Percentiles rank a stretch among this genome's conserved stretches.
These are phyloP conservation scores for Oxyteleia sp. DNA, from an alignment of 2,888 invertebrate genomes.

Conservation along the genomic window DNA sequence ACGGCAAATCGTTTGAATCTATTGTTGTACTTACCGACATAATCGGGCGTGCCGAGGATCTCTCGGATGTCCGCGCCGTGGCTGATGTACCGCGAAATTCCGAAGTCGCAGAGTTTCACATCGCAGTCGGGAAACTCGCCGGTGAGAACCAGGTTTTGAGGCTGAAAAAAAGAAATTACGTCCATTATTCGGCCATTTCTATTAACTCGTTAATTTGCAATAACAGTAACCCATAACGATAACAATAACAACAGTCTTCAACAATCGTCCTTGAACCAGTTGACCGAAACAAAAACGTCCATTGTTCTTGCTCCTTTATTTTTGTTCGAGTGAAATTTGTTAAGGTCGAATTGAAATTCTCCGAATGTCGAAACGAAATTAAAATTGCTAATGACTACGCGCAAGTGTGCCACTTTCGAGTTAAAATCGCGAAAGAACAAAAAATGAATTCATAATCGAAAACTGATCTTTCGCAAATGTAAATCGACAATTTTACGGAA, in stretches of 20 bases:
- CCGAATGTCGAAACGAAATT: constrained; percentile 12
- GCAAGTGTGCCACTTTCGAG: constrained; percentile 1
- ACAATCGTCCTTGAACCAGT: constrained; percentile 59
- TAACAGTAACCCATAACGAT: constrained; percentile 31
- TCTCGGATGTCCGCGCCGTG: constrained; percentile 97
- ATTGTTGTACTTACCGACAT: constrained; percentile 92
- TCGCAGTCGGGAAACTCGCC: constrained; percentile 92
- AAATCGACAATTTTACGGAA: too few species aligned
- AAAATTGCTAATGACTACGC: background rate
- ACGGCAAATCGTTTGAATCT: background rate
- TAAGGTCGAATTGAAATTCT: constrained; percentile 34
- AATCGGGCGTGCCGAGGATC: constrained; percentile 98
- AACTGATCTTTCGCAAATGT: too few species aligned
- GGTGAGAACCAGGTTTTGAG: constrained; percentile 97
- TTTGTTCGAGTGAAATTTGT: constrained; percentile 33
- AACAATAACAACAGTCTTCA: constrained; percentile 31
- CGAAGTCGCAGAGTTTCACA: constrained; percentile 97
- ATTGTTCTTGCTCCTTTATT: background rate
- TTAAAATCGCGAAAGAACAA: too few species aligned
- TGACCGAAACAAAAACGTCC: constrained; percentile 59
- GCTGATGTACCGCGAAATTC: constrained; percentile 96
- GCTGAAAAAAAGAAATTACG: constrained; percentile 89
- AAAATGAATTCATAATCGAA: too few species aligned
- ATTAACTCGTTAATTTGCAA: constrained; percentile 32
- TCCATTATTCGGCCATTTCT: constrained; percentile 43